These are phyloP conservation scores for Dasypogon diadema DNA, from an alignment of 2,888 invertebrate species.

Conservation along the genomic window DNA sequence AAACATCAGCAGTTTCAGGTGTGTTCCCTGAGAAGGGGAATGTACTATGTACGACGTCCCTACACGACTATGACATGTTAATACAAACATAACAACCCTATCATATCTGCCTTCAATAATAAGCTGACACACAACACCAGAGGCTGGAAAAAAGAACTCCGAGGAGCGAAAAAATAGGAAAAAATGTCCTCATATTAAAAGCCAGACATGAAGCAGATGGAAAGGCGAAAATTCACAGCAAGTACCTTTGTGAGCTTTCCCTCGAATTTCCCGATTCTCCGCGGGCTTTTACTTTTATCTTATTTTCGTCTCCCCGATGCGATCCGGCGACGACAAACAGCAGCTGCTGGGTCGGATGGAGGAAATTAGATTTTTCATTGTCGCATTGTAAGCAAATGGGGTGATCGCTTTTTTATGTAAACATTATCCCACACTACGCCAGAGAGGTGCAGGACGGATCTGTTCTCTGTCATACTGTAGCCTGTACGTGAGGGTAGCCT, in stretches of 20 bases:
- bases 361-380: slow-evolving; percentile 59
- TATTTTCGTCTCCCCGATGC: slow-evolving; percentile 37
- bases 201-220: slow-evolving; percentile 49
- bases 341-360: slow-evolving; percentile 57
- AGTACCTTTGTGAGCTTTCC: slow-evolving; percentile 27
- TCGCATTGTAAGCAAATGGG: slow-evolving; percentile 58
- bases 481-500: slow-evolving; percentile 14
- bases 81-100: slow-evolving; percentile 41
- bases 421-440: slow-evolving; percentile 22
- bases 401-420: slow-evolving; percentile 56
- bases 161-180: slow-evolving; percentile 12
- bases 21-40: background rate
- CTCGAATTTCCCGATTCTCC: slow-evolving; percentile 44
- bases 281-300: slow-evolving; percentile 47
- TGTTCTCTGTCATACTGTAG: slow-evolving; percentile 6
- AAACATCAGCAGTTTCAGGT: slow-evolving; percentile 8
- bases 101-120: slow-evolving; percentile 43
- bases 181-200: slow-evolving; percentile 44
- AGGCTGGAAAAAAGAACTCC: slow-evolving; percentile 2
- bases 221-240: slow-evolving; percentile 37
- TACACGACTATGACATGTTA: slow-evolving; percentile 13
- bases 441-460: background rate
- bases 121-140: slow-evolving; percentile 37
- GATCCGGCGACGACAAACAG: slow-evolving; percentile 52
- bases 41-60: background rate